phyloP scores from a whole-genome alignment of 2,113 vertebrate genomes.

The Tenebrosternarchus preto region DNA sequence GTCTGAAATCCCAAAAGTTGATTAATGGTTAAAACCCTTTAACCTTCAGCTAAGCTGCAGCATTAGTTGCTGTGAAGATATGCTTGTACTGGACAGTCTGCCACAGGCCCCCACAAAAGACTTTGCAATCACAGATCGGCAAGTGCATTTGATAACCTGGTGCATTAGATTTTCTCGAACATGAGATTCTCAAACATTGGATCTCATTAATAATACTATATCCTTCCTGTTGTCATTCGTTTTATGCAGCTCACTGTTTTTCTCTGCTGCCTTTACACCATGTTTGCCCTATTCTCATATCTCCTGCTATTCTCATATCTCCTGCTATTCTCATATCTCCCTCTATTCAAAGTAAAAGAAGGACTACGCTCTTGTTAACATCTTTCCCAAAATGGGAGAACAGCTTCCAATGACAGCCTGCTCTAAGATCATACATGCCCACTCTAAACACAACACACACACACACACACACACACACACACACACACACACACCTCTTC shows the following conservation, averaged over 20 bases:
- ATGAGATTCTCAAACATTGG: no score
- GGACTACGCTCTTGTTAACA: not conserved
- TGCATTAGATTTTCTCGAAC: no score
- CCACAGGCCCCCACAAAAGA: not conserved
- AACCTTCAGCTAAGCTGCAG: constrained; percentile 7
- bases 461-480: not conserved
- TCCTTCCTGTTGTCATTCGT: no score
- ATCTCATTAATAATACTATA: no score
- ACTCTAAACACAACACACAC: not conserved
- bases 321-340: no score
- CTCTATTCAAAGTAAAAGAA: no score
- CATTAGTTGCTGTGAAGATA: constrained; percentile 32
- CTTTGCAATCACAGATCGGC: not conserved
- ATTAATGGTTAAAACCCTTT: not conserved
- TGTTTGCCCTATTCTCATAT: no score
- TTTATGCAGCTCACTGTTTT: no score
- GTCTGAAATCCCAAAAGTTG: no score
- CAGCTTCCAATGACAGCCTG: not conserved
- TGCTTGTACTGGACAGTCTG: not conserved
- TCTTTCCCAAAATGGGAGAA: not conserved
- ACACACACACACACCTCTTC: no score
- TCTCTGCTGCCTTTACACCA: no score
- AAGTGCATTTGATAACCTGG: not conserved
- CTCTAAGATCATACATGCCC: not conserved
- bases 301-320: no score